Conservation (phyloP, 2,888 invertebrate species). For the Tenodera sinensis region DNA sequence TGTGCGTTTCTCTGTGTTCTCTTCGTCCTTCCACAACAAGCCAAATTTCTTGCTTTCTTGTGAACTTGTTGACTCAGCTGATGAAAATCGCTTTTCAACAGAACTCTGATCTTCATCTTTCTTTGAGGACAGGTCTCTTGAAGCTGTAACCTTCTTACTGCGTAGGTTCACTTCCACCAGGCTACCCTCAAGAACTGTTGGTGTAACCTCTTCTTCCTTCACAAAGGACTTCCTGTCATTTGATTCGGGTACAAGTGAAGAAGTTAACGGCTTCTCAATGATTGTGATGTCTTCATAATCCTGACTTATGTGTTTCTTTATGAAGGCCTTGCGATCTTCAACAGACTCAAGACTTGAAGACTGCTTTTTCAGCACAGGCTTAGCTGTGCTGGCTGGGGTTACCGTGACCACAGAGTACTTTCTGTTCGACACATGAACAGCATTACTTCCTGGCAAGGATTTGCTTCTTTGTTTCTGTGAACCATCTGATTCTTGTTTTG, state of each 20-base stretch:
- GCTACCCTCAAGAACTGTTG: not conserved
- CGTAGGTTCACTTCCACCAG: not conserved
- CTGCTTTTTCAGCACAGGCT: constrained; percentile 53
- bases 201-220: not conserved
- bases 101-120: constrained; percentile 8
- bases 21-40: not conserved
- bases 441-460: not conserved
- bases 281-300: constrained; percentile 25
- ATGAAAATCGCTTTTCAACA: not conserved
- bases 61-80: not conserved
- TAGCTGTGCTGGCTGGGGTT: constrained; percentile 32
- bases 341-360: constrained; percentile 54
- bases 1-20: not conserved
- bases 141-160: not conserved
- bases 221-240: not conserved
- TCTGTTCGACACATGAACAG: constrained; percentile 16
- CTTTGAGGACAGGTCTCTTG: not conserved
- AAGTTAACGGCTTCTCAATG: constrained; percentile 10
- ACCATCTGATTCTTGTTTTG: not conserved
- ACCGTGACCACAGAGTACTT: constrained; percentile 19
- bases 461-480: constrained; percentile 6
- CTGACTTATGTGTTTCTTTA: constrained; percentile 10
- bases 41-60: not conserved
- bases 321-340: constrained; percentile 33
- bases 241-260: not conserved